phyloP scores from a whole-genome alignment of 2,888 invertebrate genomes.

The Hartigia nigra region DNA sequence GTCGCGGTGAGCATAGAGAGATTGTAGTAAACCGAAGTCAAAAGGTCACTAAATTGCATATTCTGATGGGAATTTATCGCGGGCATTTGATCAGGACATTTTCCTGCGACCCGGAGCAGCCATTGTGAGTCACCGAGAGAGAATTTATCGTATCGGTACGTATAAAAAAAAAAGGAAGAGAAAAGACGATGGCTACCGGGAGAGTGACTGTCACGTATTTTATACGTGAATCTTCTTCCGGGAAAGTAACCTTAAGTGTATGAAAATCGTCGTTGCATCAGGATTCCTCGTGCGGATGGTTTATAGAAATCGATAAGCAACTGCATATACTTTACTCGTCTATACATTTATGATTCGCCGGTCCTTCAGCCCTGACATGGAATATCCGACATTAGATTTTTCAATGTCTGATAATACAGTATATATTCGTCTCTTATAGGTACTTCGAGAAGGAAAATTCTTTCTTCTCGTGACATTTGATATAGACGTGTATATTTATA shows the following conservation, averaged over 20 bases:
- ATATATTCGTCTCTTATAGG: background rate
- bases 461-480: background rate
- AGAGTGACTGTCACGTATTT: background rate
- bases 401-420: background rate
- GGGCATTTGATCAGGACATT: constrained; percentile 16
- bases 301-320: background rate
- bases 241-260: background rate
- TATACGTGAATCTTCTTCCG: background rate
- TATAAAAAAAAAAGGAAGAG: background rate
- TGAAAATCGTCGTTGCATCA: background rate
- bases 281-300: background rate
- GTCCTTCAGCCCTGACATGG: background rate
- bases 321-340: background rate
- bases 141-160: background rate
- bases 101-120: background rate
- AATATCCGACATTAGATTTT: background rate
- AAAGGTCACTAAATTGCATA: constrained; percentile 31
- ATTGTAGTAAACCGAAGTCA: background rate
- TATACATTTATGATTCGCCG: background rate
- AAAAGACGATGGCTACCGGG: background rate
- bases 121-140: background rate
- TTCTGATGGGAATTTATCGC: constrained; percentile 41
- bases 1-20: background rate
- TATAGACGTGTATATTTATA: background rate
- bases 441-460: background rate